Base-by-base conservation (phyloP, 2,113 vertebrate genomes). In the Azemiops feae region DNA sequence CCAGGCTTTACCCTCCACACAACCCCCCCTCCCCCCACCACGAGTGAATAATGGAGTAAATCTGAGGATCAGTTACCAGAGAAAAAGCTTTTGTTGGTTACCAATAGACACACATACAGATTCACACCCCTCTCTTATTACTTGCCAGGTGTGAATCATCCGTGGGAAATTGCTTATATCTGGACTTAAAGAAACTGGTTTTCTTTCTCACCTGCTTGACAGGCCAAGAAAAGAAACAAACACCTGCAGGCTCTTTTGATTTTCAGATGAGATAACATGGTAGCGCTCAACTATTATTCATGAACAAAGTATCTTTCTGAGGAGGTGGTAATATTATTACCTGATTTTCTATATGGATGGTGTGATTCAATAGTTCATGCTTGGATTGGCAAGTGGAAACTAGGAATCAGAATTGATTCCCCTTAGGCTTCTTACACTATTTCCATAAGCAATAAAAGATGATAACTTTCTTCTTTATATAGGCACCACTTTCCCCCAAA, bases 51-150 rank as follows among this genome's bases (percentile, higher is more conserved):
- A 88, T 91, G 45, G 85, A 91, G 39, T 39, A 47, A 91, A 95
- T 91, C 86, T 87, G 22, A 92, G n/a, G 91, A 64, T 91, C 93
- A 85, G 89, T 64, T 93, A 54, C 90, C 91, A 25, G 81, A 74
- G n/a, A 47, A 47, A 47, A 85, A 95, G 91, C n/a, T 90, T 74
- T 95, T 93, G 94, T 95, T 96, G 95, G 91, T 93, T 93, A 90
- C 23, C 53, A 90, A 45, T 3, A 60, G 6, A 11, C 43, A 57
- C 43, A 60, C 16, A 3, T 2, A 22, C 4, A 25, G 4, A 57
- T 34, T 39, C 87, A 39, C n/a, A 47, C 23, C 55, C 47, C 30
- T 60, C 6, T 92, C 18, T 85, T 60, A 5, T 25, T 87, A 52
- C 74, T 87, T 90, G 87, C 88, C 69, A 53, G 88, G 81, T 86